phyloP scores from a whole-genome alignment of 2,797 vertebrate species.

The Dendrocincla fuliginosa region DNA sequence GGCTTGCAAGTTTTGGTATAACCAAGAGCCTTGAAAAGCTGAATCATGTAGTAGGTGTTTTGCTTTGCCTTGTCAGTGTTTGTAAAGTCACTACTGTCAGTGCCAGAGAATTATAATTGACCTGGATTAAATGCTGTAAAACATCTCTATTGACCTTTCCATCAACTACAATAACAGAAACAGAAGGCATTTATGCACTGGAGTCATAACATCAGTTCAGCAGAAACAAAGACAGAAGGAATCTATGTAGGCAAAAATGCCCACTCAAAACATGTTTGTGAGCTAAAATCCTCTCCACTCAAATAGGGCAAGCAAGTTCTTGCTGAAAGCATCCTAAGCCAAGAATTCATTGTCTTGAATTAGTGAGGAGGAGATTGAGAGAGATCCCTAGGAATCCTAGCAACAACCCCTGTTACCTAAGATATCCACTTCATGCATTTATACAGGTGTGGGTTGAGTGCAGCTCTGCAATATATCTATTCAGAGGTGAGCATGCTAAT shows the following conservation, averaged over 20 bases:
- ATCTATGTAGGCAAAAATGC: not conserved
- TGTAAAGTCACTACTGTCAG: not conserved
- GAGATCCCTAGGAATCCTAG: slow-evolving; percentile 28
- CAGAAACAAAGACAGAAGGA: not conserved
- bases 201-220: not conserved
- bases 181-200: not conserved
- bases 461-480: not conserved
- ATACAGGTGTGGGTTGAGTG: not conserved
- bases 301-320: not conserved
- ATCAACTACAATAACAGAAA: not conserved
- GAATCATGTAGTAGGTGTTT: not conserved
- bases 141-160: not conserved
- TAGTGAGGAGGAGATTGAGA: not conserved
- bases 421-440: not conserved
- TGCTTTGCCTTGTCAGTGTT: not conserved
- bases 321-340: not conserved
- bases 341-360: not conserved
- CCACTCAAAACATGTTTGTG: not conserved
- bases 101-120: not conserved
- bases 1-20: not conserved
- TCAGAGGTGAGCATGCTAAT: slow-evolving; percentile 10
- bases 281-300: not conserved
- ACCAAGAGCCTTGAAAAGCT: not conserved
- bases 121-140: not conserved
- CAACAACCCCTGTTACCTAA: not conserved